phyloP scores from a whole-genome alignment of 2,888 invertebrate genomes.

The Troides aeacus region DNA sequence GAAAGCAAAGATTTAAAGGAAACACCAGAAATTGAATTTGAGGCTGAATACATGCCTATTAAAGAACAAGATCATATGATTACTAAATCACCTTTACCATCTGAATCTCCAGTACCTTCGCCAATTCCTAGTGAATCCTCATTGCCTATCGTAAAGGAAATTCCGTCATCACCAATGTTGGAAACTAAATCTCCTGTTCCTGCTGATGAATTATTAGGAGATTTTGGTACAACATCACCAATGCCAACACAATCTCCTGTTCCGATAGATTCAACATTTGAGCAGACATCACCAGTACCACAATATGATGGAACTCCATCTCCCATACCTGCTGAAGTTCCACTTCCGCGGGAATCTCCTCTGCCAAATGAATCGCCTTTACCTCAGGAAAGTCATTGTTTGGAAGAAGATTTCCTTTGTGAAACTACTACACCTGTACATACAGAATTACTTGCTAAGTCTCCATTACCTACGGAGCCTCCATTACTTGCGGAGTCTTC shows the following conservation, averaged over 20 bases:
- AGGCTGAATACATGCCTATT: conserved; percentile 19
- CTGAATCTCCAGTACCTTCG: conserved; percentile 31
- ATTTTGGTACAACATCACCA: conserved; percentile 3
- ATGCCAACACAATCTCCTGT: conserved; percentile 30
- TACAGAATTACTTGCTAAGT: conserved; percentile 37
- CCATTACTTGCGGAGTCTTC: conserved; percentile 14
- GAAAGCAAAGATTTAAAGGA: conserved; percentile 25
- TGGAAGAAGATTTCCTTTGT: conserved; percentile 34
- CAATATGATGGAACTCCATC: conserved; percentile 30
- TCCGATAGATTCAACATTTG: conserved; percentile 12
- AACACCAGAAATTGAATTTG: conserved; percentile 31
- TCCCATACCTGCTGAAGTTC: conserved; percentile 33
- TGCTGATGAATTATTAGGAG: conserved; percentile 6
- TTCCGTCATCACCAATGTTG: conserved; percentile 3
- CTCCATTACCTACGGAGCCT: conserved; percentile 25
- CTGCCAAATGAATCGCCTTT: conserved; percentile 35
- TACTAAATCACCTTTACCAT: conserved; percentile 31
- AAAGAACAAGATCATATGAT: conserved; percentile 16
- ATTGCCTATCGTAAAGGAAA: conserved; percentile 18
- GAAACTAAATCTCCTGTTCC: conserved; percentile 9
- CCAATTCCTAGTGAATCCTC: conserved; percentile 23
- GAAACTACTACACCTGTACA: conserved; percentile 41
- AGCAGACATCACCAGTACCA: conserved; percentile 31
- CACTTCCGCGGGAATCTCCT: conserved; percentile 36
- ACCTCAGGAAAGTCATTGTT: conserved; percentile 38